Base-by-base conservation (phyloP, 2,888 invertebrate genomes). In the Argyresthia goedartella region DNA sequence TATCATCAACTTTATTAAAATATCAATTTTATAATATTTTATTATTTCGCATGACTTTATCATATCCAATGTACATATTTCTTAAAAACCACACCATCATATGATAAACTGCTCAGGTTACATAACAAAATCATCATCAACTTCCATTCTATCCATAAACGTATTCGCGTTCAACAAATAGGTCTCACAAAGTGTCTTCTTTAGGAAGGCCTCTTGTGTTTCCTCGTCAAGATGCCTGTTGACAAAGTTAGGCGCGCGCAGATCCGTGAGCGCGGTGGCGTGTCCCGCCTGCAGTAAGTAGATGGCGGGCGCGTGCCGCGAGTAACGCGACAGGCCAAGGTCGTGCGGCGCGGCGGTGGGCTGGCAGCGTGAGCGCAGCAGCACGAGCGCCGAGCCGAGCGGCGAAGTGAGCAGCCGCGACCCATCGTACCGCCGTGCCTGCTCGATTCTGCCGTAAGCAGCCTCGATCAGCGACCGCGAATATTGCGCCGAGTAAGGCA, bases 401-500 rank as follows among this genome's bases (percentile, higher is more conserved):
- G 43, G 50, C 10, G 14, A 16, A 11, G 57, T 54, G 8, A 53
- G 56, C 6, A 55, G 55, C 1, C 11, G 16, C 10, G 52, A 43
- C 0, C 53, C 47, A 14, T 54, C 55, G 53, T 69, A 65, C 6
- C 51, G 43, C 3, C 63, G 59, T 4, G 55, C 59, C 35, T 65
- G 61, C 25, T 52, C 15, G 6, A 74, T 56, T 13, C 69, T 61
- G 4, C 55, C 57, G 53, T 69, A 65, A 1, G 73, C 68, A 0
- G 64, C 52, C 39, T 71, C 63, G 8, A 78, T 63, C 0, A 68
- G 52, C 8, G 60, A 61, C 14, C 64, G 62, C 0, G 64, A 58
- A 54, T 76, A 78, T 54, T 76, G 76, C 4, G 59, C 55, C 0
- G 78, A 70, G 47, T 70, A 62, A 0, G 64, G 52, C 0, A 71